A percentile compares a stretch with the other conserved stretches of the same genome.
Conservation (phyloP, 2,888 invertebrate genomes). For the Hypercompe scribonia region DNA sequence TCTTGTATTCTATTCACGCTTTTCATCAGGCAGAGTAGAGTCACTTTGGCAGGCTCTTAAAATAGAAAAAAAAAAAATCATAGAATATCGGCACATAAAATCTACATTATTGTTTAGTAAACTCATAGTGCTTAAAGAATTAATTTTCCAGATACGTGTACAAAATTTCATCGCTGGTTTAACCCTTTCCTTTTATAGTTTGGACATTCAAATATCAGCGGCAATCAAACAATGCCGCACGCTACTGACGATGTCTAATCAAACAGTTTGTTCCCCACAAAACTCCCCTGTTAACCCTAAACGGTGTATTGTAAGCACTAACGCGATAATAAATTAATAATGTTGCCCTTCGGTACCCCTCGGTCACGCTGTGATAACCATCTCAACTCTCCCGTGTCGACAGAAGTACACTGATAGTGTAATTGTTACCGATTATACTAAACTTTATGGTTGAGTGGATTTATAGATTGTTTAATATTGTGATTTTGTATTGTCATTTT, state of each 20-base stretch:
- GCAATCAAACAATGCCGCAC: conserved; percentile 5
- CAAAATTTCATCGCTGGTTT: background rate
- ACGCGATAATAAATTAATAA: conserved; percentile 63
- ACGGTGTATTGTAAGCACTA: conserved; percentile 54
- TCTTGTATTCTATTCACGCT: too few species aligned
- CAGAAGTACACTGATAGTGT: conserved; percentile 43
- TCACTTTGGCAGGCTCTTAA: too few species aligned
- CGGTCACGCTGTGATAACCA: conserved; percentile 57
- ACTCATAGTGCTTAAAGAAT: too few species aligned
- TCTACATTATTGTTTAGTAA: too few species aligned
- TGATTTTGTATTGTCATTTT: background rate
- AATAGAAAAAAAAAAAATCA: too few species aligned
- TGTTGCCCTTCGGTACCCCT: conserved; percentile 34
- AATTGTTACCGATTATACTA: conserved; percentile 38
- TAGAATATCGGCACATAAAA: too few species aligned
- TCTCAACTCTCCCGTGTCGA: conserved; percentile 48
- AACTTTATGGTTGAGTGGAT: conserved; percentile 14
- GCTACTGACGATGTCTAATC: conserved; percentile 16
- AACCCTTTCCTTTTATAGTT: background rate
- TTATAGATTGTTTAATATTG: conserved; percentile 16
- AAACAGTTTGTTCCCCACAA: conserved; percentile 17
- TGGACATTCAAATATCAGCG: background rate
- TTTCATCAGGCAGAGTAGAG: too few species aligned
- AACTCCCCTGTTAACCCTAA: conserved; percentile 37
- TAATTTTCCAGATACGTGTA: too few species aligned